These are phyloP conservation scores for Limonius californicus DNA, from an alignment of 1,140 invertebrate species.

Conservation along the genomic window DNA sequence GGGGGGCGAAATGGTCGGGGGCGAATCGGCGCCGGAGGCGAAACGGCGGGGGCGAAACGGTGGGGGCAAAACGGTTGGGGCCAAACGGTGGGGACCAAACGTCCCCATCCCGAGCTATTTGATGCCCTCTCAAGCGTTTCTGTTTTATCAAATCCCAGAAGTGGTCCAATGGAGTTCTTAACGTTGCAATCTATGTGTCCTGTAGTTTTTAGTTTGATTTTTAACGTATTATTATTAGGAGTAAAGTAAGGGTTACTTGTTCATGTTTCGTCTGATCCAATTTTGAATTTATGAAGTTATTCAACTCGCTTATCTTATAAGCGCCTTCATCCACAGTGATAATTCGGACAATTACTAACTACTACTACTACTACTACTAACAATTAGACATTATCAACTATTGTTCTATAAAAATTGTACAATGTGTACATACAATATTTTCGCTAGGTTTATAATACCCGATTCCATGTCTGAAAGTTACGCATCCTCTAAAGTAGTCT, in stretches of 20 bases:
- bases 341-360: too few relatives aligned
- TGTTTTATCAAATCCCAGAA: slow-evolving; percentile 26
- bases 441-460: neutral
- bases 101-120: slow-evolving; percentile 30
- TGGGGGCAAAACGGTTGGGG: too few relatives aligned
- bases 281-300: slow-evolving; percentile 19
- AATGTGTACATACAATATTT: neutral
- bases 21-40: too few relatives aligned
- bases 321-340: slow-evolving; percentile 25
- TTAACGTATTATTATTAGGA: slow-evolving; percentile 34
- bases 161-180: slow-evolving; percentile 20
- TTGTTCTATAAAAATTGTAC: neutral
- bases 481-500: neutral
- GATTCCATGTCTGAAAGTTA: neutral
- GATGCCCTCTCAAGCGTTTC: slow-evolving; percentile 17
- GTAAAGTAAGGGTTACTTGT: neutral
- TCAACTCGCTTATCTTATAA: slow-evolving; percentile 30
- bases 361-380: too few relatives aligned
- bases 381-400: neutral
- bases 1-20: too few relatives aligned
- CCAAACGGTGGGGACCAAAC: too few relatives aligned
- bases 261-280: neutral
- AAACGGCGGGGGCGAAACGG: too few relatives aligned
- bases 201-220: slow-evolving; percentile 24
- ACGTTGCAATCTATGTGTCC: slow-evolving; percentile 24